Conservation (phyloP, 2,113 vertebrate genomes). For the Erythrolamprus reginae region DNA sequence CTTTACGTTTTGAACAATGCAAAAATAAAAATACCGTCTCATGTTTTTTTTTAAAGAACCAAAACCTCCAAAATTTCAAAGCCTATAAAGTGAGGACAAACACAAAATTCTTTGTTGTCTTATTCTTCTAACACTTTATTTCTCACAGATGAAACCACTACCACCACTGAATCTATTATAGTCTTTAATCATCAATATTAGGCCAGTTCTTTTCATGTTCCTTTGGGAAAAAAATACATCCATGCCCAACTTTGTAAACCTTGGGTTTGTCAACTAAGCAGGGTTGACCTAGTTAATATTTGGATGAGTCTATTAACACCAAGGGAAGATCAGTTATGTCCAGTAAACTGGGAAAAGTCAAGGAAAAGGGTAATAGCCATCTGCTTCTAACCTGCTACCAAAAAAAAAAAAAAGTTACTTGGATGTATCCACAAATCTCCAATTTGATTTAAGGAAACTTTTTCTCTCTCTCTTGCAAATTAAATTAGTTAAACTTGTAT, state of each 20-base stretch:
- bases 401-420: too few species aligned
- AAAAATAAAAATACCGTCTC: neutral
- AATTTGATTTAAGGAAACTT: neutral
- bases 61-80: neutral
- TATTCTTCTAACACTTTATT: neutral
- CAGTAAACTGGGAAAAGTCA: neutral
- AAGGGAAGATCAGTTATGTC: rapidly evolving
- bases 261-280: neutral
- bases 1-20: neutral
- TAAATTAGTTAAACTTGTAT: neutral
- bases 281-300: neutral
- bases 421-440: neutral
- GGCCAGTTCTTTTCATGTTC: neutral
- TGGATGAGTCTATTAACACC: neutral
- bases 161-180: neutral
- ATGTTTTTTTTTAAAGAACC: neutral
- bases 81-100: neutral
- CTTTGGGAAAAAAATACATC: neutral
- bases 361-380: neutral
- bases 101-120: neutral
- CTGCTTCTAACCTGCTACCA: neutral
- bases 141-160: neutral
- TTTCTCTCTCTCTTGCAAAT: neutral
- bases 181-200: neutral
- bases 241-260: neutral